phyloP scores from a whole-genome alignment of 2,113 vertebrate genomes.

The Hypocryptadius cinnamomeus region DNA sequence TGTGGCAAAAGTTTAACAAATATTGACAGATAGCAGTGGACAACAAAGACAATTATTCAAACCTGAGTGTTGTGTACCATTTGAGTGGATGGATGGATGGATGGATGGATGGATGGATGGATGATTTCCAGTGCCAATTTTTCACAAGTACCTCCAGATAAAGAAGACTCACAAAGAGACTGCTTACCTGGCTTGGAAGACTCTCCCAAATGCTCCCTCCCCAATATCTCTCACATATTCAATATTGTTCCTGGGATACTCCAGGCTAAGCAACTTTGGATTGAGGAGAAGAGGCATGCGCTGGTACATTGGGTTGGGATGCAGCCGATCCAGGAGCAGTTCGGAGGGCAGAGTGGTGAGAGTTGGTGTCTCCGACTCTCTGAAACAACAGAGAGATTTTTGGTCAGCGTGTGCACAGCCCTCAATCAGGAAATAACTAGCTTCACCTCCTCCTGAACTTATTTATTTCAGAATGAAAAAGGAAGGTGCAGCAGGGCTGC shows the following conservation, averaged over 20 bases:
- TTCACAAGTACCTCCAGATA: not conserved
- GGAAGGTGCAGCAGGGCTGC: not conserved
- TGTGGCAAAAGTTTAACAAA: not conserved
- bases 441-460: not conserved
- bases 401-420: not conserved
- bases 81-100: not conserved
- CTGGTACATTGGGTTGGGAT: slow-evolving; percentile 98
- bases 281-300: slow-evolving; percentile 92
- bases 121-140: not conserved
- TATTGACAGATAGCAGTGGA: not conserved
- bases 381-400: not conserved
- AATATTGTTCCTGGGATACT: slow-evolving; percentile 97
- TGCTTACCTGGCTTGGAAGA: slow-evolving; percentile 93
- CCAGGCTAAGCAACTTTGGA: slow-evolving; percentile 89
- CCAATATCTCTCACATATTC: slow-evolving; percentile 97
- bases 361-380: slow-evolving; percentile 80
- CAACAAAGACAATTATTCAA: not conserved
- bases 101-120: not conserved
- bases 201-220: slow-evolving; percentile 94
- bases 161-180: not conserved
- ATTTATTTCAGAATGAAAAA: not conserved
- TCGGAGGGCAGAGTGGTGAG: slow-evolving; percentile 89
- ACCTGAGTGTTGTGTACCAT: not conserved
- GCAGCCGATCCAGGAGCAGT: slow-evolving; percentile 90
- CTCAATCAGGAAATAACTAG: not conserved